Base-by-base conservation (phyloP, 1,140 invertebrate species). In the Caenorhabditis brenneri region DNA sequence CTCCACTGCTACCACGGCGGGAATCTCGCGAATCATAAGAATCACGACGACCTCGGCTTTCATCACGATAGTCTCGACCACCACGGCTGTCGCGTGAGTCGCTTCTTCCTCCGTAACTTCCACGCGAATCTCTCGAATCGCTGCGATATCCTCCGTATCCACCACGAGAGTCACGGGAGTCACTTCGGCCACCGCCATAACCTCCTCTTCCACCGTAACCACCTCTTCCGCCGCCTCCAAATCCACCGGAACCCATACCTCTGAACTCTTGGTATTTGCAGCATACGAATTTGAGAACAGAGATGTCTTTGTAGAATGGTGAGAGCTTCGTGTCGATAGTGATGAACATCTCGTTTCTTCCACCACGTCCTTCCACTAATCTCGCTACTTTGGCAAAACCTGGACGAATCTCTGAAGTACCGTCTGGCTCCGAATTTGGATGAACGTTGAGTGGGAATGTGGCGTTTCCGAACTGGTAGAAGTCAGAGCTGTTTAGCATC, bases 151-250 rank as follows among this genome's bases (percentile, higher is more conserved):
- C 79, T 7, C 79, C 24, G 27, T 74, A 51, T 49, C 48, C 27
- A 10, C 78, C 82, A 42, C 82, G 42, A 42, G 5, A 5, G 5
- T 12, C 39, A 6, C 39, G 39, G n/a, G n/a, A n/a, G n/a, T n/a
- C n/a, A n/a, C n/a, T n/a, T n/a, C n/a, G n/a, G n/a, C n/a, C n/a
- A 53, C 51, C 60, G 15, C 58, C 27, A n/a, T 16, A 51, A 15
- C 33, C 58, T 81, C 80, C 81, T n/a, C 65, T 9, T 15, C 42
- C 39, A 31, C 65, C 58, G 22, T 58, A 15, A 82, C 36, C 22
- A 81, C 58, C 46, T 1, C 84, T 22, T 36, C 81, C 81, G 29
- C 86, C 24, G 33, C 53, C 79, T 19, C 88, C 65, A 22, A 16
- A n/a, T 27, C 24, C 24, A 7, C 53, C 53, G 6, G 10, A 6